Evolutionary conservation across 23 tunicate genomes (phyloP).

Genomic region (Styela clava): DNA sequence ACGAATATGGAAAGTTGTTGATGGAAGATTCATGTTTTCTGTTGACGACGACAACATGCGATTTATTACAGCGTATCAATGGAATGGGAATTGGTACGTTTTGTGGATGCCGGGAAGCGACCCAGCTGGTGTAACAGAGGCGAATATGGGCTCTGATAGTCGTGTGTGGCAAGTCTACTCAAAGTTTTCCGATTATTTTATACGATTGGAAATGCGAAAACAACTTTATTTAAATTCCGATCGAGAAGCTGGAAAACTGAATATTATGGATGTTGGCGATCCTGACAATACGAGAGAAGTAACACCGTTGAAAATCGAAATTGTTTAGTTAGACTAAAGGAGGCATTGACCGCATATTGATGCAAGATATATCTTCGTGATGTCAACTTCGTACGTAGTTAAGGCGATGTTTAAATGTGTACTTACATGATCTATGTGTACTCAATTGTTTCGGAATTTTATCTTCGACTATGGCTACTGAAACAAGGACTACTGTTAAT

Average conservation of each 20-base stretch:
- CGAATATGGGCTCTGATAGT: not conserved
- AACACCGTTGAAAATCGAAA: not conserved
- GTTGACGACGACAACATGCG: not conserved
- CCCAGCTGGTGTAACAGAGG: not conserved
- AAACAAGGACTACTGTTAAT: too few species aligned
- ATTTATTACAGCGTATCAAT: not conserved
- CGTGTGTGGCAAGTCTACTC: not conserved
- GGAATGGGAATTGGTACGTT: not conserved
- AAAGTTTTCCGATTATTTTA: not conserved
- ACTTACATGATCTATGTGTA: too few species aligned
- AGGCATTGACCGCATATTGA: too few species aligned
- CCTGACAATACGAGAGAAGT: not conserved
- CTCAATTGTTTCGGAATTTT: too few species aligned
- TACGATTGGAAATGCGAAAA: not conserved
- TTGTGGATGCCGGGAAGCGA: conserved; percentile 6
- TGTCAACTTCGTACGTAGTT: too few species aligned
- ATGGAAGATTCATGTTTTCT: not conserved
- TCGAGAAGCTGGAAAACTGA: not conserved
- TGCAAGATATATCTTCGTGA: too few species aligned
- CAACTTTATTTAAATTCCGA: not conserved
- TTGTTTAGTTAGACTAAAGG: not conserved
- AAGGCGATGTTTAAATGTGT: too few species aligned
- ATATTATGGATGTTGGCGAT: not conserved
- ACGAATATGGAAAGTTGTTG: not conserved
- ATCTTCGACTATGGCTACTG: too few species aligned